A percentile compares a stretch with the other conserved stretches of the same genome.
Conservation (phyloP, 2,113 vertebrate species). For the Mirza zaza region DNA sequence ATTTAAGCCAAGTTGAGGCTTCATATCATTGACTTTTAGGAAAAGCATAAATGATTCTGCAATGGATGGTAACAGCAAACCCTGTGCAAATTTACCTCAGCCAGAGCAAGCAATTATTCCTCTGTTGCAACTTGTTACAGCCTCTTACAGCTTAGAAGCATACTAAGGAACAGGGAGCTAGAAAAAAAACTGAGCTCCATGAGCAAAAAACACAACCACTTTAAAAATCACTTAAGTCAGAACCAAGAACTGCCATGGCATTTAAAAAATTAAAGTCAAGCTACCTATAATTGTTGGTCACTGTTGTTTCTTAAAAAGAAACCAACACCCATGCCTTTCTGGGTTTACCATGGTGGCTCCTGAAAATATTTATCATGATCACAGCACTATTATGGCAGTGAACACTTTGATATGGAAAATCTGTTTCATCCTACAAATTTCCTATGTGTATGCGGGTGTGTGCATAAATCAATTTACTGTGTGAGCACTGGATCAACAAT, state of each 20-base stretch:
- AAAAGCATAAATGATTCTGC: slow-evolving; percentile 21
- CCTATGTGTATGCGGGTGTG: not conserved
- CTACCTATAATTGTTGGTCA: not conserved
- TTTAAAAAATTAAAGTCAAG: not conserved
- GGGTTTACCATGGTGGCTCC: not conserved
- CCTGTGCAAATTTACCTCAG: slow-evolving; percentile 18
- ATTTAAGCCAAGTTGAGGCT: not conserved
- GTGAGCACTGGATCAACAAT: not conserved
- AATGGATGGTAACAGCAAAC: not conserved
- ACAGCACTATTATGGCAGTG: not conserved
- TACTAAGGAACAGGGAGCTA: slow-evolving; percentile 4
- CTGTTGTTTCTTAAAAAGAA: not conserved
- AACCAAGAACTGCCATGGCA: not conserved
- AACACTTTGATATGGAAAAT: slow-evolving; percentile 37
- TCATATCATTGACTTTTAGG: slow-evolving; percentile 27
- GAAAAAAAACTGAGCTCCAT: not conserved
- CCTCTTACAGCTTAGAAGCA: slow-evolving; percentile 41
- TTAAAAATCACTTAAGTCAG: slow-evolving; percentile 20
- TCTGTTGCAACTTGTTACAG: slow-evolving; percentile 23
- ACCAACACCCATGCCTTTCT: not conserved
- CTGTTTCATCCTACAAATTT: not conserved
- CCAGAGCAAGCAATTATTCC: not conserved
- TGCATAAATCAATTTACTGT: not conserved
- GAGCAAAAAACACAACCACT: not conserved
- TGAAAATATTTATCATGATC: slow-evolving; percentile 23